Evolutionary conservation across 2,888 invertebrate species (phyloP), one percentile per base, ranked within the genome.

Genomic region (Cartodere bifasciata): DNA sequence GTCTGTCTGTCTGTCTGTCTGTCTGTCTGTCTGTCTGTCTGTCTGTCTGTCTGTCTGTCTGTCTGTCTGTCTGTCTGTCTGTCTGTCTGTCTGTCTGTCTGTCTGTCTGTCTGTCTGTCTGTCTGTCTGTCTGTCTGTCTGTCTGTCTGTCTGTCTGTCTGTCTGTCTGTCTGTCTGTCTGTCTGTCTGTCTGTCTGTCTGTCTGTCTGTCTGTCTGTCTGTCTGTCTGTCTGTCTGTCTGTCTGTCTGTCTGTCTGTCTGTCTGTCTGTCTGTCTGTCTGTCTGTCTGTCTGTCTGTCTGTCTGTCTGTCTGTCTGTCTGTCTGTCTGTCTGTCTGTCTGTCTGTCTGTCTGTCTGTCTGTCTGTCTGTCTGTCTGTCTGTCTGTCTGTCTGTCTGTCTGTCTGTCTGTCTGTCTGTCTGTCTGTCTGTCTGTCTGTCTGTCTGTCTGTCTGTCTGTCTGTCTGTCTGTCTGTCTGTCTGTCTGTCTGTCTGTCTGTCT

Each of bases 191-290:
- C 20, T 17, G 20, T 17, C 20, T 17, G 20, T 17, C 20, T 17
- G 20, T 17, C 20, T 17, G 20, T 17, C 20, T 17, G 20, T 17
- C 20, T 17, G 20, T 17, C 20, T 17, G 20, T 17, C 20, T 17
- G 20, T 17, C 20, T 17, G 20, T 17, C 20, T 17, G n/a, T n/a
- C n/a, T n/a, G n/a, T n/a, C n/a, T n/a, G n/a, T 23, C 11, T 23
- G 24, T 23, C 28, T 28, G 23, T 28, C 28, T 28, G 23, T 28
- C 28, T 28, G 23, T 28, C 28, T 28, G 23, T 28, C 28, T 28
- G 23, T 28, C 28, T 28, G 23, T 28, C 28, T 28, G 23, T 28
- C 28, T 28, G 23, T 28, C 28, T 28, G 23, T 28, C 28, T 28
- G 23, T 28, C 28, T 28, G 23, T 28, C 28, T 28, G 23, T 28